These are phyloP conservation scores for Gastrophryne carolinensis DNA, from an alignment of 2,797 vertebrate species.

Conservation along the genomic window DNA sequence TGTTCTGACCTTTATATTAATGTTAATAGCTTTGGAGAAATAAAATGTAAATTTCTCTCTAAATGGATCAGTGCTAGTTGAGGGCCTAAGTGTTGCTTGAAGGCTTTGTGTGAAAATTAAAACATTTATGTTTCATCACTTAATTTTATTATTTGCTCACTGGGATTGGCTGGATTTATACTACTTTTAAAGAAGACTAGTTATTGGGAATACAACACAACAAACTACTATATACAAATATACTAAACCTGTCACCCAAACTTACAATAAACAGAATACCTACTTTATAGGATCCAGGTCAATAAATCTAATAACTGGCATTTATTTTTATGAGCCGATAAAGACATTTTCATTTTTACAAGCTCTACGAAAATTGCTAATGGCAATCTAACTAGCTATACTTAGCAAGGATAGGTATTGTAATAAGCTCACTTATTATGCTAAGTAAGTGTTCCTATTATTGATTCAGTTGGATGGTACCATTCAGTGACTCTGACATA, in stretches of 20 bases:
- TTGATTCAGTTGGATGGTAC: slow-evolving; percentile 14
- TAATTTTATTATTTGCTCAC: slow-evolving; percentile 66
- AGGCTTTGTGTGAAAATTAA: slow-evolving; percentile 65
- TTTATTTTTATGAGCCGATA: slow-evolving; percentile 30
- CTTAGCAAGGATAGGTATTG: slow-evolving; percentile 11
- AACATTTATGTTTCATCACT: slow-evolving; percentile 65
- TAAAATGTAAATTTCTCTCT: slow-evolving; percentile 69
- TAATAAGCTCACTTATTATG: slow-evolving; percentile 20
- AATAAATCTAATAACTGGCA: slow-evolving; percentile 25
- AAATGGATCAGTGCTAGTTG: slow-evolving; percentile 66
- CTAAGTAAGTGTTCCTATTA: slow-evolving; percentile 22
- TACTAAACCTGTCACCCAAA: slow-evolving; percentile 13
- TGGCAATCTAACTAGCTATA: slow-evolving; percentile 12
- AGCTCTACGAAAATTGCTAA: slow-evolving; percentile 9
- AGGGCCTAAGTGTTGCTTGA: slow-evolving; percentile 56
- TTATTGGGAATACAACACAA: background rate
- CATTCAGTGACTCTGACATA: background rate
- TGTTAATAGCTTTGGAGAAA: slow-evolving; percentile 68
- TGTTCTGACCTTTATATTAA: slow-evolving; percentile 66
- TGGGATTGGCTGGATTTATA: slow-evolving; percentile 59
- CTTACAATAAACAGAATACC: slow-evolving; percentile 13
- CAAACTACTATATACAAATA: background rate
- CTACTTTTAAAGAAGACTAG: slow-evolving; percentile 46
- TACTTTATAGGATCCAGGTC: background rate
- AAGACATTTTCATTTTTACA: slow-evolving; percentile 25